These are phyloP conservation scores for Drosophila littoralis DNA, from an alignment of 1,140 invertebrate species.

Conservation along the genomic window DNA sequence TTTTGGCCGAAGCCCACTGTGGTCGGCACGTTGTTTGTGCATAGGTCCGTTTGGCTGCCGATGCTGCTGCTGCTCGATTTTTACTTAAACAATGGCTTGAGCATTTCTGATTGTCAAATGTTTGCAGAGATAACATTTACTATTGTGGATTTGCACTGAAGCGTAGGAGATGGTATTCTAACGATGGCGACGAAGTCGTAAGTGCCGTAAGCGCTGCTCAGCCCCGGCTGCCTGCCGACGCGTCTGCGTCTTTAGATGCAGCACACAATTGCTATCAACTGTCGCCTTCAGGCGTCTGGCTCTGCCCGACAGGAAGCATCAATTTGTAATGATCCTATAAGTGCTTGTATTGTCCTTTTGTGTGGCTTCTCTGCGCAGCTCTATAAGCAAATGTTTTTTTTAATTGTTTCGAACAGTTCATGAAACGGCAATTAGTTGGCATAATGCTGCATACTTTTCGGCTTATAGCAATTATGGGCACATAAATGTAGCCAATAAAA, in stretches of 20 bases:
- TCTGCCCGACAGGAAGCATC: constrained; percentile 60
- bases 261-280: constrained; percentile 47
- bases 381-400: constrained; percentile 63
- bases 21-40: constrained; percentile 48
- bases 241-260: constrained; percentile 21
- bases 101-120: constrained; percentile 82
- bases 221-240: constrained; percentile 4
- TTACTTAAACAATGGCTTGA: constrained; percentile 80
- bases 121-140: constrained; percentile 81
- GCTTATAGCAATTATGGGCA: neutral
- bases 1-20: constrained; percentile 43
- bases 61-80: constrained; percentile 66
- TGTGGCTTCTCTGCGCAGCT: constrained; percentile 52
- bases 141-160: constrained; percentile 72
- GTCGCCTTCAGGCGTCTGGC: constrained; percentile 40
- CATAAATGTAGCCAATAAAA: neutral
- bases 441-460: constrained; percentile 19
- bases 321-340: constrained; percentile 82
- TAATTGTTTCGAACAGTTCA: constrained; percentile 65
- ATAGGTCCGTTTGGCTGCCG: constrained; percentile 17
- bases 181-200: constrained; percentile 41
- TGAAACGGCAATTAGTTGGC: constrained; percentile 68
- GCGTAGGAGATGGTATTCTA: constrained; percentile 63
- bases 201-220: constrained; percentile 58
- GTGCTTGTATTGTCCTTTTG: constrained; percentile 75